These are phyloP conservation scores for Drosophila tsacasi DNA, from an alignment of 1,140 invertebrate species.

Conservation along the genomic window DNA sequence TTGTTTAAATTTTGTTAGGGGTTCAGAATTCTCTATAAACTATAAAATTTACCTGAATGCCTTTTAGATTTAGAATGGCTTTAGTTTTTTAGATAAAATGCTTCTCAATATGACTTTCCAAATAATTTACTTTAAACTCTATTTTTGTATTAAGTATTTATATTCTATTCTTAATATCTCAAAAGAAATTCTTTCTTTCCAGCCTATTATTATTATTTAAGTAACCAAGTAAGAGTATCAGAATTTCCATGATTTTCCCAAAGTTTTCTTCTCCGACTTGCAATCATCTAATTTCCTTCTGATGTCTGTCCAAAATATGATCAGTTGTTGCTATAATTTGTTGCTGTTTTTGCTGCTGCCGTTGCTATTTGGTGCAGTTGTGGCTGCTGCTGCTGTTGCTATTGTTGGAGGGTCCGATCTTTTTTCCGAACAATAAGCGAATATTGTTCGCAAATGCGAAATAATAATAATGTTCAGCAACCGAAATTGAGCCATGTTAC, in stretches of 20 bases:
- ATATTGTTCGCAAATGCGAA: conserved; percentile 72
- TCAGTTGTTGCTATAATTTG: conserved; percentile 58
- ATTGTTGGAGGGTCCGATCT: conserved; percentile 43
- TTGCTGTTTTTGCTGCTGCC: conserved; percentile 10
- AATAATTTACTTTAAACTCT: too few species aligned
- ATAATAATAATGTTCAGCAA: conserved; percentile 79
- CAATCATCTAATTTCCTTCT: conserved; percentile 43
- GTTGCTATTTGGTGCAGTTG: conserved; percentile 10
- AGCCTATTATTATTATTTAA: background rate
- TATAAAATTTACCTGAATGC: too few species aligned
- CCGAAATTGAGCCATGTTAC: conserved; percentile 77
- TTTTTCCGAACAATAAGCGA: conserved; percentile 52
- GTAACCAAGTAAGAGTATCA: conserved; percentile 18
- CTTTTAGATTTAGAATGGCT: too few species aligned
- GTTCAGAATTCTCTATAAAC: too few species aligned
- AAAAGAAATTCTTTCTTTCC: too few species aligned
- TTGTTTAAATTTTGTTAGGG: background rate
- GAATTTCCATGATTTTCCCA: background rate
- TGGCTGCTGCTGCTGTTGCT: conserved; percentile 8
- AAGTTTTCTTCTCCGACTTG: conserved; percentile 19
- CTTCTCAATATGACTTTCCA: too few species aligned
- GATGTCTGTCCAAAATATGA: conserved; percentile 60
- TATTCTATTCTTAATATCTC: background rate
- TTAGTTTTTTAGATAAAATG: too few species aligned
- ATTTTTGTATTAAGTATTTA: too few species aligned